phyloP scores from a whole-genome alignment of 2,113 vertebrate genomes.

The Neogale vison region DNA sequence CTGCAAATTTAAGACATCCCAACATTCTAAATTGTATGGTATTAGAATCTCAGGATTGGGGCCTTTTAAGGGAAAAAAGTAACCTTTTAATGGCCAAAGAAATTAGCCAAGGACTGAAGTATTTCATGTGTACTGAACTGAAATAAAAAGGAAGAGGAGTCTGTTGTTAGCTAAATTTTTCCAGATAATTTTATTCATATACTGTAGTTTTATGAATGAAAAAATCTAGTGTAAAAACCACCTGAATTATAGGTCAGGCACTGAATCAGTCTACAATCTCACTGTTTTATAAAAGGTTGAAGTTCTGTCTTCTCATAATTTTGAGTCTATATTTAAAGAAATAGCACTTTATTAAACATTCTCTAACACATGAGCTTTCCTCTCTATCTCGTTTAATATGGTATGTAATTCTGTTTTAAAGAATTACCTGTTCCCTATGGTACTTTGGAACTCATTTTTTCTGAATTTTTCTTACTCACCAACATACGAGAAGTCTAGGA shows the following conservation, averaged over 20 bases:
- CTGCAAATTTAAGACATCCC: not conserved
- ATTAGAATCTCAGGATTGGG: not conserved
- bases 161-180: not conserved
- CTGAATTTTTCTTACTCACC: not conserved
- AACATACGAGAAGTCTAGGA: not conserved
- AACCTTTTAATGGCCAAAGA: not conserved
- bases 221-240: not conserved
- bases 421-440: not conserved
- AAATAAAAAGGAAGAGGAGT: not conserved
- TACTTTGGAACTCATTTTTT: not conserved
- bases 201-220: not conserved
- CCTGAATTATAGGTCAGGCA: not conserved
- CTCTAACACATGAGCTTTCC: not conserved
- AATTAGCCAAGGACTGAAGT: not conserved
- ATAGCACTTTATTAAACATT: not conserved
- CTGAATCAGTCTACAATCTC: not conserved
- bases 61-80: not conserved
- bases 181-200: not conserved
- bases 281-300: not conserved
- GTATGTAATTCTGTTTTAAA: not conserved
- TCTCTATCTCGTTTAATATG: not conserved
- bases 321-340: not conserved
- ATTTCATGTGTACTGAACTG: not conserved
- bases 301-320: not conserved
- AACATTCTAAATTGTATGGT: not conserved